Conservation (phyloP, 2,888 invertebrate genomes). For the Leptinotarsa tumamoca region DNA sequence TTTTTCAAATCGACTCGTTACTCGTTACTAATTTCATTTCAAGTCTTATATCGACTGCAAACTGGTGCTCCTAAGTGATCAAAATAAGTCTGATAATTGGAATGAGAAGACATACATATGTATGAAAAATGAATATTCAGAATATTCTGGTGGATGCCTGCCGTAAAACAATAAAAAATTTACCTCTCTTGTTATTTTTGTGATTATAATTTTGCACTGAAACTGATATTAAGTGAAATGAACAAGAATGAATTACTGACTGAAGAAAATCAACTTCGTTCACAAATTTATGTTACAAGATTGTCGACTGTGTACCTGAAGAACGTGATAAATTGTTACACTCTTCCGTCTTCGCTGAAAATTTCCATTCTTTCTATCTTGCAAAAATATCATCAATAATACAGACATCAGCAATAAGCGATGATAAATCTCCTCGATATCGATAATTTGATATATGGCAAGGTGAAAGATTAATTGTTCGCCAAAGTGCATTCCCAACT, state of each 20-base stretch:
- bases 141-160: too few species aligned
- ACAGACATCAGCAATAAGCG: conserved; percentile 30
- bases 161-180: too few species aligned
- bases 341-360: conserved; percentile 11
- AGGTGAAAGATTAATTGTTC: conserved; percentile 41
- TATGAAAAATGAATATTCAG: too few species aligned
- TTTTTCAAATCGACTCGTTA: too few species aligned
- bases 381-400: conserved; percentile 35
- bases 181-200: too few species aligned
- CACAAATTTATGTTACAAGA: background rate
- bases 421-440: conserved; percentile 35
- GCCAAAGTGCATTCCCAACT: conserved; percentile 42
- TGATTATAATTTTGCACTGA: too few species aligned
- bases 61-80: too few species aligned
- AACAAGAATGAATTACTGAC: background rate
- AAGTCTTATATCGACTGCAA: too few species aligned
- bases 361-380: conserved; percentile 22
- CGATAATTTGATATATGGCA: conserved; percentile 41
- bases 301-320: conserved; percentile 9
- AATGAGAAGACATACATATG: too few species aligned
- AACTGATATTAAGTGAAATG: background rate
- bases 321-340: conserved; percentile 12
- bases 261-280: background rate
- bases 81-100: too few species aligned
- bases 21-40: too few species aligned